Evolutionary conservation across 1,140 invertebrate genomes (phyloP).

Genomic region (Lepeophtheirus salmonis): DNA sequence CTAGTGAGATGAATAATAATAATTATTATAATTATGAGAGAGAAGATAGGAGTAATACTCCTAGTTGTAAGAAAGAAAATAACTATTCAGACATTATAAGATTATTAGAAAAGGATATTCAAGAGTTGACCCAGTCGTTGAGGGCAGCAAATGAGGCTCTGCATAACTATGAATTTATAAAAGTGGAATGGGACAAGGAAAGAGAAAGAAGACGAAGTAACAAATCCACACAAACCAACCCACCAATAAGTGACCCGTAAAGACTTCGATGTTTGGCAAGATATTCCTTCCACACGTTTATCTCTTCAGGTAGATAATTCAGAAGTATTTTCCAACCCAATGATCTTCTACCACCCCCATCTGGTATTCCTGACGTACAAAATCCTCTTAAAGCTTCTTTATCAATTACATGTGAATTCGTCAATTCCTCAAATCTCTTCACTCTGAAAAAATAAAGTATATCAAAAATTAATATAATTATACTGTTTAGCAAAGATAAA

Average conservation of each 20-base stretch:
- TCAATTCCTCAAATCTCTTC: constrained; percentile 24
- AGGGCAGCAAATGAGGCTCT: not conserved
- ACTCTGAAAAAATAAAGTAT: constrained; percentile 19
- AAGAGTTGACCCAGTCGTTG: not conserved
- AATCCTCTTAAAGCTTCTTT: constrained; percentile 40
- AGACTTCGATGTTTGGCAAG: constrained; percentile 47
- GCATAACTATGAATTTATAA: not conserved
- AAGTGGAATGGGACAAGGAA: not conserved
- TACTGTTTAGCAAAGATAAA: not conserved
- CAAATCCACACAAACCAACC: constrained; percentile 23
- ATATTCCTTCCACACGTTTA: constrained; percentile 40
- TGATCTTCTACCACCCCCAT: constrained; percentile 50
- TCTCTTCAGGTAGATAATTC: constrained; percentile 52
- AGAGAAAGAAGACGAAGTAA: not conserved
- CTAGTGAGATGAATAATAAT: too few relatives aligned
- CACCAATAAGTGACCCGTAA: constrained; percentile 65
- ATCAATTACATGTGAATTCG: constrained; percentile 45
- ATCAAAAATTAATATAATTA: not conserved
- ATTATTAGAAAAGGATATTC: not conserved
- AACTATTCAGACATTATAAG: not conserved
- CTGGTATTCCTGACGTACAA: constrained; percentile 59
- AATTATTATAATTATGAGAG: too few relatives aligned
- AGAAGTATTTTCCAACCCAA: constrained; percentile 63
- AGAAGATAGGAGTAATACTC: too few relatives aligned
- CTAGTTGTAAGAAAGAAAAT: too few relatives aligned